Conservation (phyloP, 2,888 invertebrate genomes). For the Stratiomys singularior region DNA sequence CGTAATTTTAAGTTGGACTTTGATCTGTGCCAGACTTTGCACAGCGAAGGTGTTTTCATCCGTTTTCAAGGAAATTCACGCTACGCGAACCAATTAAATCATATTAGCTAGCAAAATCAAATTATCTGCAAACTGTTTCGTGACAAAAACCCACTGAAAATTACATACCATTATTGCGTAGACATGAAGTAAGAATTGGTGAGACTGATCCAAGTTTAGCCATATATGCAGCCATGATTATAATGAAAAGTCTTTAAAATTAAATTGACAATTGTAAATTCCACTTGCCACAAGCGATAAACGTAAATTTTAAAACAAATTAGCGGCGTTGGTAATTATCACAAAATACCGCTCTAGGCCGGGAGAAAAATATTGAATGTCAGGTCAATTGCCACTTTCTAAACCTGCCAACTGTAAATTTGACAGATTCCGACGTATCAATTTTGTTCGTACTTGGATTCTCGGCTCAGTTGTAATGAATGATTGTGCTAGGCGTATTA, state of each 20-base stretch:
- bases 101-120: background rate
- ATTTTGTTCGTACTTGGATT: too few species aligned
- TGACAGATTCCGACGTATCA: too few species aligned
- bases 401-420: background rate
- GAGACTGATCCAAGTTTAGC: constrained; percentile 46
- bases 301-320: background rate
- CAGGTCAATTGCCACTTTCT: constrained; percentile 4
- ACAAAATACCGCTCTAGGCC: background rate
- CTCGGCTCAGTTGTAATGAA: too few species aligned
- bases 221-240: constrained; percentile 44
- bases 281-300: background rate
- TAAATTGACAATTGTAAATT: constrained; percentile 10
- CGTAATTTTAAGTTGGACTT: constrained; percentile 21
- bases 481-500: too few species aligned
- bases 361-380: background rate
- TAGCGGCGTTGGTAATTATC: background rate
- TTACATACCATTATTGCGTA: constrained; percentile 48
- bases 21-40: constrained; percentile 38
- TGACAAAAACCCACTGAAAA: background rate
- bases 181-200: constrained; percentile 43
- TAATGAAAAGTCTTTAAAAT: background rate
- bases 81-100: background rate
- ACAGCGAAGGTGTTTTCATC: background rate
- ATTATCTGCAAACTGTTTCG: background rate
- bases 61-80: background rate